Evolutionary conservation across 1,140 invertebrate genomes (phyloP).

Genomic region (Rhyacophila brunnea): DNA sequence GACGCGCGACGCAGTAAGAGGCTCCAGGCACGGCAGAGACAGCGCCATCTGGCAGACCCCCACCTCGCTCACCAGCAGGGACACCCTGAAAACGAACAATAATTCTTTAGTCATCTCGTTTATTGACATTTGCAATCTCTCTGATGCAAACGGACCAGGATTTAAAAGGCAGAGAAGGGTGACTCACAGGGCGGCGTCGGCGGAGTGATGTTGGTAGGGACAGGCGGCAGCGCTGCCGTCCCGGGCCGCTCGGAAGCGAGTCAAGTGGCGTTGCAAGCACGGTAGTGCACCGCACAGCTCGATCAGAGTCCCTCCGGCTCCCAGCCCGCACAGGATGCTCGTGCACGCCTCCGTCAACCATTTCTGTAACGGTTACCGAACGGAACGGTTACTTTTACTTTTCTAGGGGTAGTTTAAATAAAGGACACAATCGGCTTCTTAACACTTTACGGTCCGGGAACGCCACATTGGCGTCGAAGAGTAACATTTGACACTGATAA

Average conservation of each 20-base stretch:
- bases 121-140: no score
- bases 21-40: conserved; percentile 83
- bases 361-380: conserved; percentile 45
- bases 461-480: no score
- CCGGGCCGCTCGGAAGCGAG: conserved; percentile 66
- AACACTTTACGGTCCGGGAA: no score
- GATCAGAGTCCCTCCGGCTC: conserved; percentile 77
- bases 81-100: conserved; percentile 69
- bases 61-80: conserved; percentile 78
- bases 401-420: no score
- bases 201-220: conserved; percentile 61
- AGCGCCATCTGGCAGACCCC: conserved; percentile 79
- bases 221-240: conserved; percentile 61
- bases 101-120: no score
- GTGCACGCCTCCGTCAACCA: conserved; percentile 46
- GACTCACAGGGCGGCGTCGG: conserved; percentile 69
- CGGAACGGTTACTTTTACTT: no score
- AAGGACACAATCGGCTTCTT: no score
- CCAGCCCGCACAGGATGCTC: conserved; percentile 63
- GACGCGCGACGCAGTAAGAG: conserved; percentile 76
- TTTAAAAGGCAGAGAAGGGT: no score
- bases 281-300: conserved; percentile 75
- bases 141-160: no score
- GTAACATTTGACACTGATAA: no score
- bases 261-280: conserved; percentile 72